These are phyloP conservation scores for Leucosticte australis DNA, from an alignment of 2,113 vertebrate species.

Conservation along the genomic window DNA sequence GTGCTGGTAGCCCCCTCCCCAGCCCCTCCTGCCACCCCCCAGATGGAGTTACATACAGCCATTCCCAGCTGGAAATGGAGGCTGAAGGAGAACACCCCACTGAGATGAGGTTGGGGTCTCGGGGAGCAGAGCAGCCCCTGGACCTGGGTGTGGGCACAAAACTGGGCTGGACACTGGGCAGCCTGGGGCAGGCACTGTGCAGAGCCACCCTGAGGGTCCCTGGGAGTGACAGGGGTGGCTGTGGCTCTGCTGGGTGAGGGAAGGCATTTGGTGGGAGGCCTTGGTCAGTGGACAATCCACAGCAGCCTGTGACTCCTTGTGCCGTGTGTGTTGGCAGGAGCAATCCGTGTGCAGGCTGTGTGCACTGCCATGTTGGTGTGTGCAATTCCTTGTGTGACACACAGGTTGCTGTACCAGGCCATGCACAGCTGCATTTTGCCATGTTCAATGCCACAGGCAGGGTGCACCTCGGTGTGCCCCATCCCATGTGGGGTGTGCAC, in stretches of 20 bases:
- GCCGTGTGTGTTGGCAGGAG: background rate
- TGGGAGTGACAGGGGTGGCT: background rate
- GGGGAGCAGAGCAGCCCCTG: background rate
- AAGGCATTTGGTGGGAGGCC: background rate
- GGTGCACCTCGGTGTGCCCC: rapidly evolving
- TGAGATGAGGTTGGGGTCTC: background rate
- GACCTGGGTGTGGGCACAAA: background rate
- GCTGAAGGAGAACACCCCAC: background rate
- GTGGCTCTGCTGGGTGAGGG: background rate
- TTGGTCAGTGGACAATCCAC: no score
- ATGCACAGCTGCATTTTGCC: no score
- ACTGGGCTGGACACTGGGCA: background rate
- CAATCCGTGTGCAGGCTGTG: background rate
- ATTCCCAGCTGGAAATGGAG: background rate
- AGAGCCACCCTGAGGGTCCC: background rate
- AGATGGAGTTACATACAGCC: background rate
- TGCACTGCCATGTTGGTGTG: rapidly evolving
- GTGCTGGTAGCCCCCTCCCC: background rate
- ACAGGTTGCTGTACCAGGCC: rapidly evolving
- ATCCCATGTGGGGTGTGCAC: rapidly evolving
- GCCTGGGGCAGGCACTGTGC: background rate
- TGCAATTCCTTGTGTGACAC: background rate
- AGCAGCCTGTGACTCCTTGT: background rate
- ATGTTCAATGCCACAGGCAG: rapidly evolving
- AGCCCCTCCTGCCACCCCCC: background rate